Percentiles rank a stretch among this genome's conserved stretches.
phyloP scores from a whole-genome alignment of 2,113 vertebrate genomes.

The Lipophrys pholis region DNA sequence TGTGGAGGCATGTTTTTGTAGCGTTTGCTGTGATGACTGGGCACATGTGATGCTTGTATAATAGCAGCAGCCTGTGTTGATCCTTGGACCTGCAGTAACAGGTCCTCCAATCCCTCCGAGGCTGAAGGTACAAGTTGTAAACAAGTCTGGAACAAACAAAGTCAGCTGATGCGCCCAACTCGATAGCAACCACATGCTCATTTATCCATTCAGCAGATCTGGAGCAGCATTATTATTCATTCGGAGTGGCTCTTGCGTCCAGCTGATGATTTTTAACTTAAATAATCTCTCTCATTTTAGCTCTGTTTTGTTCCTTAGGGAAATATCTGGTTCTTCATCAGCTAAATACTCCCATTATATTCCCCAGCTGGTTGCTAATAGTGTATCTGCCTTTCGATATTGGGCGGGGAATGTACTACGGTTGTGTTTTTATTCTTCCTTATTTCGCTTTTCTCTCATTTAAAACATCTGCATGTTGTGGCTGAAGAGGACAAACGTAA shows the following conservation, averaged over 20 bases:
- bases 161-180: not conserved
- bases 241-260: not conserved
- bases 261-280: slow-evolving; percentile 8
- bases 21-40: no score
- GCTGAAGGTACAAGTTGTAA: not conserved
- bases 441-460: not conserved
- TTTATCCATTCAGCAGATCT: not conserved
- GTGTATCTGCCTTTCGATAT: slow-evolving; percentile 4
- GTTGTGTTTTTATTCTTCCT: not conserved
- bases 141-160: slow-evolving; percentile 2
- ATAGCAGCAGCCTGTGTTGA: not conserved
- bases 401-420: not conserved
- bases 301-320: slow-evolving; percentile 6
- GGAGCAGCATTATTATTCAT: slow-evolving; percentile 12
- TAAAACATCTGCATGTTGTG: not conserved
- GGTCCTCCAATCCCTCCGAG: not conserved
- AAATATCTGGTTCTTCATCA: slow-evolving; percentile 7
- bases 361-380: slow-evolving; percentile 2
- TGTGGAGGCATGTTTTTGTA: no score
- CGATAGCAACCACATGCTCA: not conserved
- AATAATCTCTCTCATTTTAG: slow-evolving; percentile 11
- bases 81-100: not conserved
- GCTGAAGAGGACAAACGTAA: not conserved
- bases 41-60: no score
- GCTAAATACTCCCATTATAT: slow-evolving; percentile 7